Evolutionary conservation across 2,888 invertebrate genomes (phyloP), one percentile per base, ranked within the genome.

Genomic region (Drosophila silvestris): DNA sequence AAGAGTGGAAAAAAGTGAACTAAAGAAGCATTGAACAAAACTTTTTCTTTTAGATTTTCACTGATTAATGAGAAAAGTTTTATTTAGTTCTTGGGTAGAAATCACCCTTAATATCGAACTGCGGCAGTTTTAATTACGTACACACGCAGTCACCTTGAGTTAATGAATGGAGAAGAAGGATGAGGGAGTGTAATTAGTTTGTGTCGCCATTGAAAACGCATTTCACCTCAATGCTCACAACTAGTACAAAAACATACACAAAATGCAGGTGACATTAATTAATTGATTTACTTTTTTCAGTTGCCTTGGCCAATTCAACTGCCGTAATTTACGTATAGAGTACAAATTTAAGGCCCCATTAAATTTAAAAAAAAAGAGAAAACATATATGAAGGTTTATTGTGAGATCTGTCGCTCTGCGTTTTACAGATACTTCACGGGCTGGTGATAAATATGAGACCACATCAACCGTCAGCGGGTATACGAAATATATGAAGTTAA

Each of bases 401-500:
- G 41, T 59, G 39, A 41, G 47, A 56, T 50, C 50, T 80, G 63
- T 59, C 62, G 41, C 41, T 56, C 50, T 44, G 19, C 26, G 28
- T 41, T 63, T 82, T 82, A 28, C 89, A 95, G 95, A 95, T 94
- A 94, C 95, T 93, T 95, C 95, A 93, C 94, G 95, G 93, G 94
- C 95, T 96, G 98, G 97, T 92, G 97, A 97, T 92, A 98, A 98
- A 94, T 98, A 97, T 94, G 96, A 97, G 93, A 97, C 97, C 57
- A 95, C 96, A 70, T 95, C 97, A 80, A 96, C 95, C 91, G 97
- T 97, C 94, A 97, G 95, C 92, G 97, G 97, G 89, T 98, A 98
- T 95, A 97, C 96, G 93, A 96, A 97, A 93, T 97, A 96, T 94
- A 98, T 98, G 98, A 96, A 96, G 95, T 95, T 98, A 92, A 97